These are phyloP conservation scores for Araneus ventricosus DNA, from an alignment of 1,140 invertebrate species.

Conservation along the genomic window DNA sequence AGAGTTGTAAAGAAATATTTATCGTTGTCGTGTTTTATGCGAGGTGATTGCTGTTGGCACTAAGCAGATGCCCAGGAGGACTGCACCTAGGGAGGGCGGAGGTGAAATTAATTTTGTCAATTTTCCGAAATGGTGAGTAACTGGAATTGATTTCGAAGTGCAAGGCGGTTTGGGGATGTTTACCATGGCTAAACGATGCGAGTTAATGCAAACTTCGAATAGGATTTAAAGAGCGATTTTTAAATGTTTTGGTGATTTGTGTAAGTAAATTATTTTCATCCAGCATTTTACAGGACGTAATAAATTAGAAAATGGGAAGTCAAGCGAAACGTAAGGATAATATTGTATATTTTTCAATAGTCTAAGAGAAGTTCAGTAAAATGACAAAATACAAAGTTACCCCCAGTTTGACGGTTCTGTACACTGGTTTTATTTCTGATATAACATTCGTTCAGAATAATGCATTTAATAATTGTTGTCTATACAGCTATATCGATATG, in stretches of 20 bases:
- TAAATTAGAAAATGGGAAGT: too few species aligned
- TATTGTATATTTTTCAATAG: too few species aligned
- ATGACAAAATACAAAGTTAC: too few species aligned
- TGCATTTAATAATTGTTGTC: too few species aligned
- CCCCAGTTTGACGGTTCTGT: too few species aligned
- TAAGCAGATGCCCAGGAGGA: constrained; percentile 50
- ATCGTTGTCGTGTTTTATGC: constrained; percentile 48
- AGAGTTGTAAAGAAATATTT: constrained; percentile 67
- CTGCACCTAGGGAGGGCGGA: background rate
- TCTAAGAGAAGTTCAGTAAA: too few species aligned
- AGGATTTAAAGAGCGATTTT: background rate
- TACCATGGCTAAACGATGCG: background rate
- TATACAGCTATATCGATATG: too few species aligned
- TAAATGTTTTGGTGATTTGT: background rate
- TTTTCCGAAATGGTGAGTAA: background rate
- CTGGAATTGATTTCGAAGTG: background rate
- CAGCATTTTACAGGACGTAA: too few species aligned
- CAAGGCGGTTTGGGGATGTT: background rate
- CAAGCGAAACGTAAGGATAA: too few species aligned
- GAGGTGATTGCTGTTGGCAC: constrained; percentile 30
- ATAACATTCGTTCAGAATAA: too few species aligned
- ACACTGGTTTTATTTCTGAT: too few species aligned
- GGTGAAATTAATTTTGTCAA: constrained; percentile 21
- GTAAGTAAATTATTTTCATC: too few species aligned
- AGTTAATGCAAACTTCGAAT: background rate